Evolutionary conservation across 2,113 vertebrate species (phyloP), one percentile per base, ranked within the genome.

Genomic region (Nycticryphes semicollaris): DNA sequence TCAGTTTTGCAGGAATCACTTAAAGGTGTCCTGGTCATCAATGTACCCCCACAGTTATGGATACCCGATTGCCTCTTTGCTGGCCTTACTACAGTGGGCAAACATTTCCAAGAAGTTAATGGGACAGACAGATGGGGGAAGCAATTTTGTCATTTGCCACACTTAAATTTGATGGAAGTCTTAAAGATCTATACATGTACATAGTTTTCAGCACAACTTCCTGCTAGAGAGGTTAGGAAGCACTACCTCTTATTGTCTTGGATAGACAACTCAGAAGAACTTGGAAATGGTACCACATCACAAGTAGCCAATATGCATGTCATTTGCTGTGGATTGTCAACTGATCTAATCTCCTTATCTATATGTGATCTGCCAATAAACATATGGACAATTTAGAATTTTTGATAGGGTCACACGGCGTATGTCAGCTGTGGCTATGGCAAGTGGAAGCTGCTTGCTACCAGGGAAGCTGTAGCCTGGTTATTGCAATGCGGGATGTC

Each of bases 221-320:
- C 11, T 59, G 5, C 9, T 54, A 20, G 31, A 63, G 9, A 3
- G 3, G 3, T 12, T 48, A 66, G 10, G 28, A 4, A 56, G 35
- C 35, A 50, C 57, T 48, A 56, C 11, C 15, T 27, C 4, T 19
- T 54, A 13, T 3, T 47, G 7, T 43, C 22, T 9, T 43, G 22
- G 25, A 67, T 25, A 81, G 66, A 54, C 20, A 63, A 35, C 11
- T 41, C 73, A 59, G 35, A 92, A 45, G 43, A 64, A 63, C 7
- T 6, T 67, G 24, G 51, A 89, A 78, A 84, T 15, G 13, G 2
- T 19, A 59, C 11, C 12, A 63, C 59, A 23, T 21, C 30, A 37
- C 25, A 89, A 25, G 9, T 2, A 67, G 15, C 14, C 39, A 63
- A 76, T 33, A 57, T 10, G 45, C 20, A 56, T 0, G 0, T 48